Evolutionary conservation across 2,113 vertebrate genomes (phyloP).

Genomic region (Amblyopsis rosae): DNA sequence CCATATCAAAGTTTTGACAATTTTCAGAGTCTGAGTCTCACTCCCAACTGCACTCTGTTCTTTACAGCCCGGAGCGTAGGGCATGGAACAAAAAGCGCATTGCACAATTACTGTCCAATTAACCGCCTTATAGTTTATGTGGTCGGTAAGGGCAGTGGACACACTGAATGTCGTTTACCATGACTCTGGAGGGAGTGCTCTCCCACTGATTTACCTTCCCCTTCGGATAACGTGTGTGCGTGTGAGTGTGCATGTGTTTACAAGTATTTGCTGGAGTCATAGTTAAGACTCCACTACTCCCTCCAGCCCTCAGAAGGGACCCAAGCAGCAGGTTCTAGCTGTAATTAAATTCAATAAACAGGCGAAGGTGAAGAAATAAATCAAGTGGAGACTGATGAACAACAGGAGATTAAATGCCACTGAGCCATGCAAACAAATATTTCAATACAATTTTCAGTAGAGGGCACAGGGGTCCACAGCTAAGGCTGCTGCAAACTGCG

Average conservation of each 20-base stretch:
- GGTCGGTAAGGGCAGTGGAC: slow-evolving; percentile 57
- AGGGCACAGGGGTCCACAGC: slow-evolving; percentile 54
- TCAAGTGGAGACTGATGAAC: slow-evolving; percentile 83
- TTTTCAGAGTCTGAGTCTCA: slow-evolving; percentile 20
- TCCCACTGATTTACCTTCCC: slow-evolving; percentile 61
- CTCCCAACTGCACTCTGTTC: slow-evolving; percentile 43
- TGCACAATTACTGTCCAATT: slow-evolving; percentile 73
- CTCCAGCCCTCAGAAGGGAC: slow-evolving; percentile 27
- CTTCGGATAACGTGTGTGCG: slow-evolving; percentile 33
- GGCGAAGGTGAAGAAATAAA: slow-evolving; percentile 83
- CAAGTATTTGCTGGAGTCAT: slow-evolving; percentile 62
- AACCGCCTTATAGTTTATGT: slow-evolving; percentile 71
- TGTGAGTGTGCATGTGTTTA: not conserved
- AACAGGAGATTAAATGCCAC: slow-evolving; percentile 83
- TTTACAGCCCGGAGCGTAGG: slow-evolving; percentile 62
- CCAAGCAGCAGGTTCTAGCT: slow-evolving; percentile 67
- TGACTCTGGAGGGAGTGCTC: slow-evolving; percentile 56
- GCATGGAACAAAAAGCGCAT: slow-evolving; percentile 67
- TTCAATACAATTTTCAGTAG: slow-evolving; percentile 77
- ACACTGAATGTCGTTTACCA: slow-evolving; percentile 64
- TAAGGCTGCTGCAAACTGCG: slow-evolving; percentile 22
- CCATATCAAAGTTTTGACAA: not conserved
- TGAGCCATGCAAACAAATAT: slow-evolving; percentile 82
- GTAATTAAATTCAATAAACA: slow-evolving; percentile 86
- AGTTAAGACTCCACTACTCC: slow-evolving; percentile 35